Conservation (phyloP, 2,797 vertebrate genomes). For the Furcifer pardalis region DNA sequence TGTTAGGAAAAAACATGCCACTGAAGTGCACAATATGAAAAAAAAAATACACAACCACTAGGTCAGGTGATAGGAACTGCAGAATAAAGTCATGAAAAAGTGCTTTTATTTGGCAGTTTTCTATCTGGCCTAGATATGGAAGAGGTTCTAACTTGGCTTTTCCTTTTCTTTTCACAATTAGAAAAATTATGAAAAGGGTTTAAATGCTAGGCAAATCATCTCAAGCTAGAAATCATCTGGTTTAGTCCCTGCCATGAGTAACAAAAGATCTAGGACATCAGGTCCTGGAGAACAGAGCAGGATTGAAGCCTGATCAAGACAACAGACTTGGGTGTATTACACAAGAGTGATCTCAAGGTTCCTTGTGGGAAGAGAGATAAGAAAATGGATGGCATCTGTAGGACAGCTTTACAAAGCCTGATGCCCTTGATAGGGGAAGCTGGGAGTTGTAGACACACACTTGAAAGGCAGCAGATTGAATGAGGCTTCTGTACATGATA, state of each 20-base stretch:
- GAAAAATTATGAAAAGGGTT: neutral
- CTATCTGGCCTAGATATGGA: too few relatives aligned
- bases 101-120: too few relatives aligned
- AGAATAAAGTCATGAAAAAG: too few relatives aligned
- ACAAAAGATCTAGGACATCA: neutral
- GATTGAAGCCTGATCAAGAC: neutral
- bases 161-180: constrained; percentile 62
- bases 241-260: neutral
- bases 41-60: constrained; percentile 81
- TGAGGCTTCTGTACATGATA: neutral
- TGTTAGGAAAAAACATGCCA: neutral
- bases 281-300: neutral
- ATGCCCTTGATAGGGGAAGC: neutral
- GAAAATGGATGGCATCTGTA: neutral
- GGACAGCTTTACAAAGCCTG: neutral
- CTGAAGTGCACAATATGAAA: constrained; percentile 85
- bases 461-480: neutral
- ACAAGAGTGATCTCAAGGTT: neutral
- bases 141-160: constrained; percentile 74
- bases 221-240: neutral
- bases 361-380: too few relatives aligned
- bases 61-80: too few relatives aligned
- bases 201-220: neutral
- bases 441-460: neutral
- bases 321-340: neutral